A percentile compares a stretch with the other conserved stretches of the same genome.
These are phyloP conservation scores for Cyprinodon tularosa DNA, from an alignment of 2,113 vertebrate species.

Conservation along the genomic window DNA sequence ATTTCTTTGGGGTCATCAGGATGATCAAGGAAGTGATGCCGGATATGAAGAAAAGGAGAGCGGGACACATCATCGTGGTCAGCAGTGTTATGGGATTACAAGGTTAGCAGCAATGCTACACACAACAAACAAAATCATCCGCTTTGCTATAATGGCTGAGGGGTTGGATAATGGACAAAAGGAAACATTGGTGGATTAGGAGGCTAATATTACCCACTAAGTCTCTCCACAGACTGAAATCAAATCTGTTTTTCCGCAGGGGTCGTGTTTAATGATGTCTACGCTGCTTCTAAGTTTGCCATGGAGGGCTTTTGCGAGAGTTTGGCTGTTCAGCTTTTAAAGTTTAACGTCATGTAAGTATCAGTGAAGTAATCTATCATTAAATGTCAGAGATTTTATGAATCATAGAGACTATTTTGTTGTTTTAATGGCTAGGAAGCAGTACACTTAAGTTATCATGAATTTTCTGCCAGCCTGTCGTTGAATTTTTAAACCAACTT, in stretches of 20 bases:
- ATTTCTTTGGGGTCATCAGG: constrained; percentile 78
- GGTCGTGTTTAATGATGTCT: constrained; percentile 79
- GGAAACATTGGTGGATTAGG: constrained; percentile 11
- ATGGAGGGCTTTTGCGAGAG: constrained; percentile 82
- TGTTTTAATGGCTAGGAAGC: background rate
- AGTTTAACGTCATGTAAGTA: constrained; percentile 80
- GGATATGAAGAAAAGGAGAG: constrained; percentile 78
- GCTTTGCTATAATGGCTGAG: constrained; percentile 1
- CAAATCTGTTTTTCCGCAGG: constrained; percentile 48
- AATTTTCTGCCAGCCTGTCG: background rate
- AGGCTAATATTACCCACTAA: background rate
- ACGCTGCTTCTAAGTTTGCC: constrained; percentile 81
- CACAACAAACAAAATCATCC: background rate
- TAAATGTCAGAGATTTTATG: background rate
- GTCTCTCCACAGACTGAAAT: background rate
- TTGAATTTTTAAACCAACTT: background rate
- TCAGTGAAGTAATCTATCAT: background rate
- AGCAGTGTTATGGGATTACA: constrained; percentile 82
- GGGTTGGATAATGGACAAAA: constrained; percentile 2
- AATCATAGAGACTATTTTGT: background rate
- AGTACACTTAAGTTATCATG: background rate
- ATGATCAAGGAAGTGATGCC: constrained; percentile 83
- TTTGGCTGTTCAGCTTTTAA: constrained; percentile 75
- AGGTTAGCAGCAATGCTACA: constrained; percentile 55
- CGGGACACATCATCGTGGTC: constrained; percentile 78